phyloP scores from a whole-genome alignment of 92 coral and sea anemone genomes.

The Palythoa grandiflora region DNA sequence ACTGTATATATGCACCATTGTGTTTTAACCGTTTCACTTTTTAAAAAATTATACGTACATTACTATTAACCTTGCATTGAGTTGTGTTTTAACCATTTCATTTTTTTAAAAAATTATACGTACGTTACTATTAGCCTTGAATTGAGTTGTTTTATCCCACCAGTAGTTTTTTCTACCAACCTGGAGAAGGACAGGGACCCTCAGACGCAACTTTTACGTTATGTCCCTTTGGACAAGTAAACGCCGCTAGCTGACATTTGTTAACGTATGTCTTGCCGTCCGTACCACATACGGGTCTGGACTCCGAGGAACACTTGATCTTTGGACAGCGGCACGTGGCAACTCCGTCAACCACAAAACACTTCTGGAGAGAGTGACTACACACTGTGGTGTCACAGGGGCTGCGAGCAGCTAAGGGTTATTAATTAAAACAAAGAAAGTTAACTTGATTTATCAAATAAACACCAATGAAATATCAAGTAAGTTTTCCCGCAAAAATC shows the following conservation, averaged over 20 bases:
- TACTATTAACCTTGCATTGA: neutral
- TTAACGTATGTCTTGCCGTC: conserved; percentile 78
- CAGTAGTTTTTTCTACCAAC: neutral
- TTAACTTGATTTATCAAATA: neutral
- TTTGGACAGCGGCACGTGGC: conserved; percentile 67
- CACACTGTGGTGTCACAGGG: conserved; percentile 62
- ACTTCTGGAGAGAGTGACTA: conserved; percentile 70
- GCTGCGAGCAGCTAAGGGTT: conserved; percentile 26
- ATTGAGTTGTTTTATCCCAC: no score
- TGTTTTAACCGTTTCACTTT: no score
- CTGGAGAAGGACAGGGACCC: conserved; percentile 26
- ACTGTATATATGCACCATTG: no score
- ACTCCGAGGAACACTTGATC: conserved; percentile 43
- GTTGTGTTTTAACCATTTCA: no score
- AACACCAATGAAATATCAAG: no score
- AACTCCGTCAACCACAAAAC: conserved; percentile 41
- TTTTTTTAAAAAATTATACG: neutral
- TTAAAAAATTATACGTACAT: neutral
- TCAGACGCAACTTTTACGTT: conserved; percentile 24
- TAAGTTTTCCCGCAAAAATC: no score
- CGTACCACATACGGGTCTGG: conserved; percentile 77
- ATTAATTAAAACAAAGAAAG: neutral
- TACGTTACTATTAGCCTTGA: neutral
- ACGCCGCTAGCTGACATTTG: conserved; percentile 47
- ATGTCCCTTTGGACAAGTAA: conserved; percentile 42